A percentile compares a stretch with the other conserved stretches of the same genome.
phyloP scores from a whole-genome alignment of 2,888 invertebrate species.

The Drymonia ruficornis region DNA sequence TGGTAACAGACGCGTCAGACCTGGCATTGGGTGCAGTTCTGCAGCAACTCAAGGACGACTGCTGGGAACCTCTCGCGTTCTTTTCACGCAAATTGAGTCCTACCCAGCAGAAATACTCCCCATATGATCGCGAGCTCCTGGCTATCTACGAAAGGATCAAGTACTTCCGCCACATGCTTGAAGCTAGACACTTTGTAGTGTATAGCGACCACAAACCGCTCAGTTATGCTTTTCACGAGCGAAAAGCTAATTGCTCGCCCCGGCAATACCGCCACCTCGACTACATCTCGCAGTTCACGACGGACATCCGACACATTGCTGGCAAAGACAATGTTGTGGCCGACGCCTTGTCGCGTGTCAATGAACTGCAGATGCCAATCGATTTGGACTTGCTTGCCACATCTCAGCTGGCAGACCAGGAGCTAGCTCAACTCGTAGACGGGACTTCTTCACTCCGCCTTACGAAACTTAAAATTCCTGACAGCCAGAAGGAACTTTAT shows the following conservation, averaged over 20 bases:
- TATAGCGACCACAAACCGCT: conserved; percentile 15
- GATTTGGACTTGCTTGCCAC: background rate
- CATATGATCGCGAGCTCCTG: conserved; percentile 11
- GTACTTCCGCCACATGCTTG: conserved; percentile 14
- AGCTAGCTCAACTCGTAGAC: conserved; percentile 1
- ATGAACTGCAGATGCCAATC: conserved; percentile 6
- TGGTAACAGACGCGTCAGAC: conserved; percentile 12
- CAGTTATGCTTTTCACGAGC: conserved; percentile 9
- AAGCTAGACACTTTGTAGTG: conserved; percentile 8
- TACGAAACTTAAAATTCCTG: background rate
- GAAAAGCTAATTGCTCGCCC: conserved; percentile 7
- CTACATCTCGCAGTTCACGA: conserved; percentile 9
- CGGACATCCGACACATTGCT: conserved; percentile 6
- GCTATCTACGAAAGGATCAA: conserved; percentile 15
- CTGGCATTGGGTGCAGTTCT: conserved; percentile 9
- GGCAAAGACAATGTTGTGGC: conserved; percentile 13
- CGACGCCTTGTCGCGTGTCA: conserved; percentile 8
- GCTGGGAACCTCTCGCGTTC: conserved; percentile 14
- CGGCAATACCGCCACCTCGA: conserved; percentile 8
- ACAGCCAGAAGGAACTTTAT: background rate
- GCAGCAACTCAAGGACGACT: conserved; percentile 6
- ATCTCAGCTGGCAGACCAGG: conserved; percentile 2
- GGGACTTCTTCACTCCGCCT: conserved; percentile 5
- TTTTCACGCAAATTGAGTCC: conserved; percentile 12
- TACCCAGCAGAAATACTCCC: conserved; percentile 12